Evolutionary conservation across 1,140 invertebrate genomes (phyloP).

Genomic region (Manduca sexta): DNA sequence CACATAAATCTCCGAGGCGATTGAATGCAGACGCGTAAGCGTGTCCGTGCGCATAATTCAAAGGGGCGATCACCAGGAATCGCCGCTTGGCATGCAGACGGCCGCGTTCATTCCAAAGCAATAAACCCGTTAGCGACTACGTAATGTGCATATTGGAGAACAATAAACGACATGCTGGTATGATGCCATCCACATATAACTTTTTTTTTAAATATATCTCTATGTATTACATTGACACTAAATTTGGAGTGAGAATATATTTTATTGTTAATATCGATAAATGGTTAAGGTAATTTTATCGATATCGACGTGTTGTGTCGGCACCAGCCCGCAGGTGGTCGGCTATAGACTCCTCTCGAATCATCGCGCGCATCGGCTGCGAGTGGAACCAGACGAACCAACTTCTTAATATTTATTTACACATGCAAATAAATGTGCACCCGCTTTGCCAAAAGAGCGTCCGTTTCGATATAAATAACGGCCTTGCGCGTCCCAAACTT

Average conservation of each 20-base stretch:
- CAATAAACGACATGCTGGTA: constrained; percentile 29
- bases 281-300: constrained; percentile 5
- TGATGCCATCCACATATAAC: too few relatives aligned
- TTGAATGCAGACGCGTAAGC: constrained; percentile 63
- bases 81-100: constrained; percentile 66
- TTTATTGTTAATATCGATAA: too few relatives aligned
- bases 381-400: constrained; percentile 21
- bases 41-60: constrained; percentile 65
- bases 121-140: constrained; percentile 64
- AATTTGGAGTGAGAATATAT: too few relatives aligned
- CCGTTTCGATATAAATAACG: neutral
- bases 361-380: constrained; percentile 9
- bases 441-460: constrained; percentile 13
- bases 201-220: too few relatives aligned
- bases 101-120: constrained; percentile 57
- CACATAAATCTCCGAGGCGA: constrained; percentile 60
- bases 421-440: constrained; percentile 36
- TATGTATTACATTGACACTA: too few relatives aligned
- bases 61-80: constrained; percentile 67
- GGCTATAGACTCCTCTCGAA: constrained; percentile 29
- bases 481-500: neutral
- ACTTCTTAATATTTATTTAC: constrained; percentile 20
- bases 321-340: constrained; percentile 46
- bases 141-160: constrained; percentile 56
- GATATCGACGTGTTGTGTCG: constrained; percentile 24